Percentiles rank a stretch among this genome's conserved stretches.
Evolutionary conservation across 2,797 vertebrate species (phyloP).

Genomic region (Amphiprion clarkii): DNA sequence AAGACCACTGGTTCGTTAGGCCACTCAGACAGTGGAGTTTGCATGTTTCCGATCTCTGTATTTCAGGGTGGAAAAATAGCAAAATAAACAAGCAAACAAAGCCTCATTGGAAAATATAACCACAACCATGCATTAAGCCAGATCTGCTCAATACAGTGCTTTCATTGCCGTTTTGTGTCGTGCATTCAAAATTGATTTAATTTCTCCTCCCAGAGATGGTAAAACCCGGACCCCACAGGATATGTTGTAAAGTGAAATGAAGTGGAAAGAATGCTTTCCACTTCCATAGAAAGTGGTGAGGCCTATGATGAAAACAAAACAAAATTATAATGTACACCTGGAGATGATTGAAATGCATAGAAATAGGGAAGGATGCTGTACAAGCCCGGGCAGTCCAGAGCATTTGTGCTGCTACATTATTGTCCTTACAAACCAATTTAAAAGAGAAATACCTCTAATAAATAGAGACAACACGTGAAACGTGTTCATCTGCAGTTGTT

Average conservation of each 20-base stretch:
- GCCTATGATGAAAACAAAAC: slow-evolving; percentile 57
- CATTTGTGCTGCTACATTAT: slow-evolving; percentile 15
- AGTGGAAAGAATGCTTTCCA: slow-evolving; percentile 56
- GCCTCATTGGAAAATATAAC: slow-evolving; percentile 63
- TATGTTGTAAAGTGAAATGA: slow-evolving; percentile 63
- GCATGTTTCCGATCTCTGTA: slow-evolving; percentile 49
- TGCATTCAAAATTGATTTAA: slow-evolving; percentile 53
- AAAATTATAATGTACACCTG: slow-evolving; percentile 39
- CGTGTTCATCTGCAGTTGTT: slow-evolving; percentile 52
- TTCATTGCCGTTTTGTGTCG: slow-evolving; percentile 58
- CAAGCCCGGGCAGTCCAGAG: slow-evolving; percentile 1
- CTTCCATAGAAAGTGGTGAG: slow-evolving; percentile 49
- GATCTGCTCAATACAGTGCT: slow-evolving; percentile 50
- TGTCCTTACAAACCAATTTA: slow-evolving; percentile 23
- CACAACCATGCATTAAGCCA: slow-evolving; percentile 23
- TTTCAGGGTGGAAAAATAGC: slow-evolving; percentile 53
- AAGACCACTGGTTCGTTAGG: slow-evolving; percentile 58
- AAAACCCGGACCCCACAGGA: slow-evolving; percentile 54
- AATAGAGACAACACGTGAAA: slow-evolving; percentile 61
- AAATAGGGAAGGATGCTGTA: slow-evolving; percentile 30
- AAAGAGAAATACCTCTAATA: slow-evolving; percentile 37
- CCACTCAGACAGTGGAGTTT: slow-evolving; percentile 44
- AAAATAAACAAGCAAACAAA: slow-evolving; percentile 72
- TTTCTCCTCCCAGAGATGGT: slow-evolving; percentile 52
- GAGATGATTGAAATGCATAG: slow-evolving; percentile 51